These are phyloP conservation scores for Pagrus major DNA, from an alignment of 2,113 vertebrate genomes.

Conservation along the genomic window DNA sequence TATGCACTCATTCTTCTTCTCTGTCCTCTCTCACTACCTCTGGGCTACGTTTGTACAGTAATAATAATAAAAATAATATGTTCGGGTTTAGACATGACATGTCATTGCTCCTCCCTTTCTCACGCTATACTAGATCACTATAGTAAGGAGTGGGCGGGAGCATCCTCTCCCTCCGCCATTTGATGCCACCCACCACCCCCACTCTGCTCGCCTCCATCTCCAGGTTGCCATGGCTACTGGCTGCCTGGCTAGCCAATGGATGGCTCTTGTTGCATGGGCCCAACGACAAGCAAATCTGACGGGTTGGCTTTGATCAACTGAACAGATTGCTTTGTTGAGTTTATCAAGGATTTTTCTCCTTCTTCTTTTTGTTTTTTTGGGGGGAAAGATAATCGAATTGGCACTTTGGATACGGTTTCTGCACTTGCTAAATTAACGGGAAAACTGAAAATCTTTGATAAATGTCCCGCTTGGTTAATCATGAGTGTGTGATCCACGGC, in stretches of 20 bases:
- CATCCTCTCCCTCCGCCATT: constrained; percentile 66
- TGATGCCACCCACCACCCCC: constrained; percentile 69
- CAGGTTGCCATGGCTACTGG: constrained; percentile 82
- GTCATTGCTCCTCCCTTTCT: constrained; percentile 60
- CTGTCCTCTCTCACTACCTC: constrained; percentile 60
- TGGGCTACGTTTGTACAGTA: constrained; percentile 53
- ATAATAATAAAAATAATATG: constrained; percentile 38
- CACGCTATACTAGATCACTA: constrained; percentile 48
- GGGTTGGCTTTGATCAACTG: constrained; percentile 70
- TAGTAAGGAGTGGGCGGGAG: constrained; percentile 70
- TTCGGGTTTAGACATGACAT: constrained; percentile 63
- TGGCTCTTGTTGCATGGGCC: constrained; percentile 77
- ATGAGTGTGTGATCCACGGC: constrained; percentile 53
- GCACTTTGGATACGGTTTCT: constrained; percentile 28
- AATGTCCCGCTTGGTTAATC: constrained; percentile 68
- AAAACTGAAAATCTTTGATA: constrained; percentile 83
- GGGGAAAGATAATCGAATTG: constrained; percentile 41
- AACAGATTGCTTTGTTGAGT: constrained; percentile 77
- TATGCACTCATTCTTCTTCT: constrained; percentile 26
- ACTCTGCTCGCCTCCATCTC: constrained; percentile 72
- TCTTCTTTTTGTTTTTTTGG: not conserved
- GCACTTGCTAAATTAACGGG: constrained; percentile 39
- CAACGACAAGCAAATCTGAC: constrained; percentile 69
- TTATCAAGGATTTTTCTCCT: constrained; percentile 80
- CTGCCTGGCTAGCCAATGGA: constrained; percentile 73